Conservation (phyloP, 2,113 vertebrate genomes). For the Neotragus moschatus region DNA sequence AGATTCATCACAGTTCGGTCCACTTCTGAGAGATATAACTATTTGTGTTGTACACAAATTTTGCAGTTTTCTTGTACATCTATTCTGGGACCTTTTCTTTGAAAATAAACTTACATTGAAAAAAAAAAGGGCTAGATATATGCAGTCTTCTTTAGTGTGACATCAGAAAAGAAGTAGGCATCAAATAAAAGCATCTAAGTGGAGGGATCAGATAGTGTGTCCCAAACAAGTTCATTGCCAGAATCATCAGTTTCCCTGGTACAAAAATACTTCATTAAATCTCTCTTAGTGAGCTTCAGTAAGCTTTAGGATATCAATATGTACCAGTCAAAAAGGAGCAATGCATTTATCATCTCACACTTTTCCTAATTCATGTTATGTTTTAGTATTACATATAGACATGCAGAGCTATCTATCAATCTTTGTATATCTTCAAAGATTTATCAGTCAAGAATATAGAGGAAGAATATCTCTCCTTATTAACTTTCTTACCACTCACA, state of each 20-base stretch:
- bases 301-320: background rate
- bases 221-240: too few species aligned
- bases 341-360: background rate
- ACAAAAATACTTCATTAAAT: background rate
- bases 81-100: background rate
- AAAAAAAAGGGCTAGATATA: background rate
- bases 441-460: background rate
- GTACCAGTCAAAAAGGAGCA: background rate
- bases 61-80: background rate
- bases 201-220: background rate
- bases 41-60: background rate
- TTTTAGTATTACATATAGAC: background rate
- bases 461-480: background rate
- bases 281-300: background rate
- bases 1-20: background rate
- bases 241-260: background rate
- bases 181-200: background rate
- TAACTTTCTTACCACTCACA: background rate
- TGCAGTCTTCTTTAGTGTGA: background rate
- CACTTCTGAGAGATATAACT: background rate
- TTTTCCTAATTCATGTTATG: background rate
- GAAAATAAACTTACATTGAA: background rate
- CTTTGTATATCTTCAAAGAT: background rate
- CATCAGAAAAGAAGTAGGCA: background rate
- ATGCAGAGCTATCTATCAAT: background rate